Percentiles rank a stretch among this genome's conserved stretches.
These are phyloP conservation scores for Parasteatoda tepidariorum DNA, from an alignment of 1,140 invertebrate genomes.

Conservation along the genomic window DNA sequence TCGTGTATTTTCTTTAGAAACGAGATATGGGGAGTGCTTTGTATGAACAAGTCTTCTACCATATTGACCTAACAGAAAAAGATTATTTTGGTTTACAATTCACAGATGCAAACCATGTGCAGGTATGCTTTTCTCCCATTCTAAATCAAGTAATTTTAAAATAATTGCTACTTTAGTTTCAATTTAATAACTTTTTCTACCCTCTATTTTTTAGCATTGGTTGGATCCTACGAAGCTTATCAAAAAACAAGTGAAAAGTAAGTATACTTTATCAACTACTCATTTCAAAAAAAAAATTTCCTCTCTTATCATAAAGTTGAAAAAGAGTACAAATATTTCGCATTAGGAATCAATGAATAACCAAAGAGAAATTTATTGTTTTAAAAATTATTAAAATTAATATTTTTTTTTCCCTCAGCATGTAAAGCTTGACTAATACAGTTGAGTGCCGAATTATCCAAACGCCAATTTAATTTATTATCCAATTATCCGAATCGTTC, in stretches of 20 bases:
- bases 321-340: too few relatives aligned
- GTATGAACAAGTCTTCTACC: slow-evolving; percentile 62
- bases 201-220: slow-evolving; percentile 81
- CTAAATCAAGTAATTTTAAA: neutral
- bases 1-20: slow-evolving; percentile 46
- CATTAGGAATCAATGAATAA: too few relatives aligned
- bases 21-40: slow-evolving; percentile 55
- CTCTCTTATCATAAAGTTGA: too few relatives aligned
- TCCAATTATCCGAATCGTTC: too few relatives aligned
- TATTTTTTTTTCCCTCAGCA: too few relatives aligned
- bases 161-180: neutral
- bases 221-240: slow-evolving; percentile 97
- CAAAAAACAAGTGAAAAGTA: slow-evolving; percentile 94
- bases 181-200: neutral
- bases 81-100: slow-evolving; percentile 99
- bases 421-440: too few relatives aligned
- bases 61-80: slow-evolving; percentile 80
- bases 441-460: too few relatives aligned
- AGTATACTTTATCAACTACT: too few relatives aligned
- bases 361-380: too few relatives aligned
- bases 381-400: too few relatives aligned
- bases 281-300: too few relatives aligned
- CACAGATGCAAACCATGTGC: slow-evolving; percentile 81
- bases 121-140: slow-evolving; percentile 12
- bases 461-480: too few relatives aligned